These are phyloP conservation scores for Holacanthus passer DNA, from an alignment of 2,113 vertebrate species.

Conservation along the genomic window DNA sequence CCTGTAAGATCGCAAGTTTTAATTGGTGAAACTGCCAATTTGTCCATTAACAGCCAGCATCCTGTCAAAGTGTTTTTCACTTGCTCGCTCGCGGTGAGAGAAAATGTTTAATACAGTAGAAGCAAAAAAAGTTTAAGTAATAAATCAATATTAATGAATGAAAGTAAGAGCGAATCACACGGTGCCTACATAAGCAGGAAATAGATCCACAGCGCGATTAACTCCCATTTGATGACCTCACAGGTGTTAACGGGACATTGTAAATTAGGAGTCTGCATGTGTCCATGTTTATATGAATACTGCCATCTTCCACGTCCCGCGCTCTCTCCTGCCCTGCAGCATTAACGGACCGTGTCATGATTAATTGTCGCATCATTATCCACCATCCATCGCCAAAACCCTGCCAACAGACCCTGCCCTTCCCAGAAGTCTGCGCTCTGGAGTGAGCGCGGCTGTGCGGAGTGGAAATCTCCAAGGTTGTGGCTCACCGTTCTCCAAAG, in stretches of 20 bases:
- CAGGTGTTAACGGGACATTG: conserved; percentile 43
- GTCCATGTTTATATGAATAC: conserved; percentile 33
- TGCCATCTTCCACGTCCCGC: conserved; percentile 39
- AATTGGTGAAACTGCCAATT: neutral
- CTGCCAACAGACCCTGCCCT: conserved; percentile 85
- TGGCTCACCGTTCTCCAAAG: conserved; percentile 91
- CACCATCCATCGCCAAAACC: conserved; percentile 84
- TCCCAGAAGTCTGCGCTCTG: conserved; percentile 89
- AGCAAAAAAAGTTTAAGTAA: neutral
- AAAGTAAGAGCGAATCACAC: conserved; percentile 25
- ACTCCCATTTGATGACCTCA: conserved; percentile 47
- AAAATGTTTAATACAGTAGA: neutral
- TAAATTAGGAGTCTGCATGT: conserved; percentile 38
- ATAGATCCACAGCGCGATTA: conserved; percentile 15
- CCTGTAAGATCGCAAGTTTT: neutral
- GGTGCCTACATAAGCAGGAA: conserved; percentile 34
- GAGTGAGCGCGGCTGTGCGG: conserved; percentile 61
- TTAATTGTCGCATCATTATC: conserved; percentile 89
- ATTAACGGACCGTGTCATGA: conserved; percentile 89
- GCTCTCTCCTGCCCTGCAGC: conserved; percentile 32
- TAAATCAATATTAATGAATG: conserved; percentile 6
- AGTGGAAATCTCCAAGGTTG: conserved; percentile 89
- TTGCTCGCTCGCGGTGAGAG: neutral
- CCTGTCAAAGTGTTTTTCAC: neutral
- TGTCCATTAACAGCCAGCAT: neutral